A percentile compares a stretch with the other conserved stretches of the same genome.
Evolutionary conservation across 2,888 invertebrate genomes (phyloP).

Genomic region (Prosopocoilus inquinatus): DNA sequence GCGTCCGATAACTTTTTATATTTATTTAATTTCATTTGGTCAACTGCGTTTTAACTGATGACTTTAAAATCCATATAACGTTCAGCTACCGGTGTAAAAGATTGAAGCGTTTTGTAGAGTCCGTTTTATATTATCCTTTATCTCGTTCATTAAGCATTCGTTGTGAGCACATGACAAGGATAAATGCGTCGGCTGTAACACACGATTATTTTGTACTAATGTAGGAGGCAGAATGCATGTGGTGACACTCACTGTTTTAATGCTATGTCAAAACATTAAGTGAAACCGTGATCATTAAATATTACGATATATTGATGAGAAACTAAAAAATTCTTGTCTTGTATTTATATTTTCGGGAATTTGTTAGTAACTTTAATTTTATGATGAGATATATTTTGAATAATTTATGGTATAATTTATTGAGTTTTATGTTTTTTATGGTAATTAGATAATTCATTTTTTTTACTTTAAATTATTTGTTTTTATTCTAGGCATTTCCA

Average conservation of each 20-base stretch:
- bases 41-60: conserved; percentile 18
- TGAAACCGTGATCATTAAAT: conserved; percentile 37
- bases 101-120: conserved; percentile 15
- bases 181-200: conserved; percentile 14
- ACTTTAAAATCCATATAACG: conserved; percentile 20
- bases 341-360: not conserved
- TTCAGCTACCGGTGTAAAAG: conserved; percentile 25
- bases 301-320: conserved; percentile 40
- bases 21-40: conserved; percentile 9
- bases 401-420: not conserved
- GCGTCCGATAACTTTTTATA: conserved; percentile 6
- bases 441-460: conserved; percentile 1
- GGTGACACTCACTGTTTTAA: conserved; percentile 38
- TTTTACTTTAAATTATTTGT: not conserved
- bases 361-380: not conserved
- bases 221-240: conserved; percentile 28
- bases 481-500: not conserved
- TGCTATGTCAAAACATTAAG: conserved; percentile 39
- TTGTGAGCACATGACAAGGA: conserved; percentile 12
- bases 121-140: conserved; percentile 8
- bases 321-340: conserved; percentile 25
- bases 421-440: not conserved
- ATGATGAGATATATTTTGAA: not conserved
- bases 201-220: conserved; percentile 14
- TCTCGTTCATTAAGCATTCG: conserved; percentile 6